Conservation (phyloP, 2,113 vertebrate species). For the Hyla sarda region DNA sequence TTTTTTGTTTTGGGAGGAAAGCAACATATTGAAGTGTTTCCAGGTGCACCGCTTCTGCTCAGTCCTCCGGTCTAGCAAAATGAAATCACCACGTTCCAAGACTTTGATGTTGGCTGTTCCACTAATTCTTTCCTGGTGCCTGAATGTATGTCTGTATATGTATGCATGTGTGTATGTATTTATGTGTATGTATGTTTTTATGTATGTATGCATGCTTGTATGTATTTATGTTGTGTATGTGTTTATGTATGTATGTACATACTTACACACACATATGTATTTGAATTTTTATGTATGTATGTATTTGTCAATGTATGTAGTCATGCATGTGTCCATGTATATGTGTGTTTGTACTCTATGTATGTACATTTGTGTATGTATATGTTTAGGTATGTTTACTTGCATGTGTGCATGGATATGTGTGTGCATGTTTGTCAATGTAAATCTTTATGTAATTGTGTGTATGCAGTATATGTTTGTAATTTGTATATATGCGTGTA, state of each 20-base stretch:
- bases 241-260: not conserved
- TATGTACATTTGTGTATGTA: not conserved
- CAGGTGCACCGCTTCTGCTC: constrained; percentile 16
- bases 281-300: not conserved
- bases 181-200: not conserved
- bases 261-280: not conserved
- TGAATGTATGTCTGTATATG: not conserved
- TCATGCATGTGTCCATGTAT: not conserved
- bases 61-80: not conserved
- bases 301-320: not conserved
- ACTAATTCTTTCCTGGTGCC: not conserved
- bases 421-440: not conserved
- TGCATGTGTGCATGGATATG: not conserved
- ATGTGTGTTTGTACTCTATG: not conserved
- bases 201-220: not conserved
- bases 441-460: not conserved
- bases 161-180: not conserved
- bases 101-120: not conserved
- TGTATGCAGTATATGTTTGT: not conserved
- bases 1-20: not conserved
- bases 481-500: not conserved
- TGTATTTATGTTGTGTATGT: not conserved
- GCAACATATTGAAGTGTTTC: not conserved
- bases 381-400: not conserved
- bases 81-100: not conserved